These are phyloP conservation scores for Zaprionus ghesquierei DNA, from an alignment of 1,140 invertebrate genomes.

Conservation along the genomic window DNA sequence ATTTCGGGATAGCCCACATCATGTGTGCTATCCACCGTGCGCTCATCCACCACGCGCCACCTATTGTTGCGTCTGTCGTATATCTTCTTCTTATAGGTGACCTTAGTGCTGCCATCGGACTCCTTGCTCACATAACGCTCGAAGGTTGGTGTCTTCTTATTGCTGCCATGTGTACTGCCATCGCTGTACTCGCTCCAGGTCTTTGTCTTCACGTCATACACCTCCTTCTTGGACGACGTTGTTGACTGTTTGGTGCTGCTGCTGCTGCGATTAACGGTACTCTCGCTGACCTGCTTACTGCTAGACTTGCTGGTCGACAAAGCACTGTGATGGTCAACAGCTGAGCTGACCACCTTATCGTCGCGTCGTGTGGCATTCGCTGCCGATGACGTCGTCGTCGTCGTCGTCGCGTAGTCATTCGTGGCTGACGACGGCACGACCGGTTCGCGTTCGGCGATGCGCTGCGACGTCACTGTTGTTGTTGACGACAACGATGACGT, in stretches of 20 bases:
- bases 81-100: conserved; percentile 82
- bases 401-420: conserved; percentile 34
- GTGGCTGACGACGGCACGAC: conserved; percentile 55
- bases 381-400: conserved; percentile 50
- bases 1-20: conserved; percentile 80
- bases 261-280: conserved; percentile 40
- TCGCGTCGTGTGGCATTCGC: conserved; percentile 26
- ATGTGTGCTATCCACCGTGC: conserved; percentile 69
- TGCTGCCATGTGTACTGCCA: conserved; percentile 35
- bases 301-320: conserved; percentile 29
- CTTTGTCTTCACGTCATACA: conserved; percentile 81
- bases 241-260: conserved; percentile 57
- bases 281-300: conserved; percentile 56
- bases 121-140: conserved; percentile 80
- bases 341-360: conserved; percentile 55
- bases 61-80: conserved; percentile 77
- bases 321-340: conserved; percentile 26
- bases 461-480: conserved; percentile 58
- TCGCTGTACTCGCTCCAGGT: conserved; percentile 79
- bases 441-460: conserved; percentile 49
- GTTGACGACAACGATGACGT: conserved; percentile 25
- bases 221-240: conserved; percentile 65
- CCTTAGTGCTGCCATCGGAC: conserved; percentile 68
- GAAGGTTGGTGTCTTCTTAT: conserved; percentile 69
- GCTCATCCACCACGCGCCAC: conserved; percentile 81